Percentiles rank a stretch among this genome's conserved stretches.
These are phyloP conservation scores for Paradoxurus hermaphroditus DNA, from an alignment of 2,113 vertebrate species.

Conservation along the genomic window DNA sequence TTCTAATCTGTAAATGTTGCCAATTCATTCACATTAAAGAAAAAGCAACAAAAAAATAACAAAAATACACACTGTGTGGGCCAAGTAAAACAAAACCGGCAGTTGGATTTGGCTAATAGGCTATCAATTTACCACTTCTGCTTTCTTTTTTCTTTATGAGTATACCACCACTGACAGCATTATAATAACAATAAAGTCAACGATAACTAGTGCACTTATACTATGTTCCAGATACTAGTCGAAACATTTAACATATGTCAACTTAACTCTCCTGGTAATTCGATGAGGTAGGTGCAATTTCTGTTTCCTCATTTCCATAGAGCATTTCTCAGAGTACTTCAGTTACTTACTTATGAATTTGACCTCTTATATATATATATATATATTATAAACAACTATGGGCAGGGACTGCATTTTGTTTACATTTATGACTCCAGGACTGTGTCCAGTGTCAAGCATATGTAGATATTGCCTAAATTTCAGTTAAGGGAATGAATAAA, in stretches of 20 bases:
- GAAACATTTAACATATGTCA: not conserved
- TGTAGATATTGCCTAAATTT: not conserved
- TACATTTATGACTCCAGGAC: not conserved
- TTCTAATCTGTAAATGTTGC: slow-evolving; percentile 1
- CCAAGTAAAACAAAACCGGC: not conserved
- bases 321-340: not conserved
- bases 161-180: not conserved
- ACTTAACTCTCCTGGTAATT: not conserved
- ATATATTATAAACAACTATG: not conserved
- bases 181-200: not conserved
- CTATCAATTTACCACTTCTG: not conserved
- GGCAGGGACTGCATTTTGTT: not conserved
- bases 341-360: not conserved
- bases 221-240: not conserved
- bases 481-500: not conserved
- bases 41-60: not conserved
- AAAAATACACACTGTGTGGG: not conserved
- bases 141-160: not conserved
- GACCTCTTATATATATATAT: not conserved
- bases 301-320: not conserved
- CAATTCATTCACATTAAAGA: not conserved
- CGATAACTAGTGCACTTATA: not conserved
- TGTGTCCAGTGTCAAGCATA: not conserved
- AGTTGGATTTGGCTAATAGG: not conserved
- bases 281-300: not conserved